Base-by-base conservation (phyloP, 2,888 invertebrate species). In the Branchellion lobata region DNA sequence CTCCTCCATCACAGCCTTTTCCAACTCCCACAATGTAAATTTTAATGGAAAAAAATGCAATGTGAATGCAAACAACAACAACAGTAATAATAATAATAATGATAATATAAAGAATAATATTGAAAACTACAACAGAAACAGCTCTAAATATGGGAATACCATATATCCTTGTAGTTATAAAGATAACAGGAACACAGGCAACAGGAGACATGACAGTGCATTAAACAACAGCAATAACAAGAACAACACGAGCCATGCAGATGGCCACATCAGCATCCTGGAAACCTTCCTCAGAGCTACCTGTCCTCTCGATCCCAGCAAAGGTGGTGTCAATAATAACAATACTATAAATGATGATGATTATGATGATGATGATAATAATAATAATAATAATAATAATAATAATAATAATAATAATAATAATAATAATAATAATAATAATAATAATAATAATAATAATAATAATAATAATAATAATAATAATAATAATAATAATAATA, bases 291-390 rank as follows among this genome's bases (percentile, higher is more conserved):
- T 77, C 2, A 77, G 77, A 34, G 77, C 77, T 21, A 77, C 65
- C 1, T 57, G 77, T 65, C 77, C 77, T 21, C 40, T 77, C 14
- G 77, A 77, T 36, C 77, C 77, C 27, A 77, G 57, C 77, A 77
- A 77, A 57, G 77, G 77, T 34, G 53, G 31, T 34, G 31, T 34
- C 21, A 40, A 40, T 40, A 14, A 40, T 40, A n/a, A n/a, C n/a
- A n/a, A n/a, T n/a, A n/a, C n/a, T n/a, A n/a, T n/a, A n/a, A n/a
- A n/a, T n/a, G n/a, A n/a, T n/a, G n/a, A n/a, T n/a, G n/a, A n/a
- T n/a, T n/a, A n/a, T n/a, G n/a, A n/a, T n/a, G n/a, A n/a, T n/a
- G n/a, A n/a, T n/a, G n/a, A n/a, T n/a, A n/a, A n/a, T n/a, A n/a
- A n/a, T n/a, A n/a, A n/a, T n/a, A n/a, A n/a, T n/a, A n/a, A n/a